phyloP scores from a whole-genome alignment of 1,140 invertebrate species.

The Riptortus pedestris region DNA sequence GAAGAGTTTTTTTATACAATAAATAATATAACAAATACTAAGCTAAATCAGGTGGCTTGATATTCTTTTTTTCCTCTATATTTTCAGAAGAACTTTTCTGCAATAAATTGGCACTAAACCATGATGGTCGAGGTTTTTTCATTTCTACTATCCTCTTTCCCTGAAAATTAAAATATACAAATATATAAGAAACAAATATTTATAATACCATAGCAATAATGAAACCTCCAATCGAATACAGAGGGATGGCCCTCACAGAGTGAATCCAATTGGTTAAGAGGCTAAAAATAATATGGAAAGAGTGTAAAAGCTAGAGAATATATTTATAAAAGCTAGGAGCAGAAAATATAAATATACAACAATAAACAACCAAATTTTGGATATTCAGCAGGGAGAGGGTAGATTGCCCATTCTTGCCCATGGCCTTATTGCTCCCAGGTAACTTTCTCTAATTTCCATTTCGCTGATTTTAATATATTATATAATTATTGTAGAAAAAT shows the following conservation, averaged over 20 bases:
- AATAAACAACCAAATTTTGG: too few species aligned
- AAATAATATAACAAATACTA: too few species aligned
- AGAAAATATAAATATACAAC: too few species aligned
- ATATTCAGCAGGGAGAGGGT: too few species aligned
- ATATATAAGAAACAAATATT: background rate
- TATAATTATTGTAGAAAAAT: too few species aligned
- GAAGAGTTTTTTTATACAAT: too few species aligned
- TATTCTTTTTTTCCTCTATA: conserved; percentile 48
- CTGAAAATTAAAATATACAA: conserved; percentile 35
- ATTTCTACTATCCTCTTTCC: conserved; percentile 62
- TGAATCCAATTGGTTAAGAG: background rate
- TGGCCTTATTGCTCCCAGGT: too few species aligned
- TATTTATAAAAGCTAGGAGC: background rate
- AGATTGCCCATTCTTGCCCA: too few species aligned
- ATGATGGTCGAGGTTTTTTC: conserved; percentile 56
- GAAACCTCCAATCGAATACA: background rate
- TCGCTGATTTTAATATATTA: too few species aligned
- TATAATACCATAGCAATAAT: background rate
- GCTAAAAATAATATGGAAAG: background rate
- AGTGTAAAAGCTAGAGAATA: background rate
- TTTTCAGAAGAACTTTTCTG: conserved; percentile 59
- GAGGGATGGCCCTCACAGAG: background rate
- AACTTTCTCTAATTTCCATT: too few species aligned
- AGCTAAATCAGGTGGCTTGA: conserved; percentile 59
- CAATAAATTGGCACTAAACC: conserved; percentile 72